Evolutionary conservation across 1,140 invertebrate species (phyloP), one percentile per base, ranked within the genome.

Genomic region (Heterodera schachtii): DNA sequence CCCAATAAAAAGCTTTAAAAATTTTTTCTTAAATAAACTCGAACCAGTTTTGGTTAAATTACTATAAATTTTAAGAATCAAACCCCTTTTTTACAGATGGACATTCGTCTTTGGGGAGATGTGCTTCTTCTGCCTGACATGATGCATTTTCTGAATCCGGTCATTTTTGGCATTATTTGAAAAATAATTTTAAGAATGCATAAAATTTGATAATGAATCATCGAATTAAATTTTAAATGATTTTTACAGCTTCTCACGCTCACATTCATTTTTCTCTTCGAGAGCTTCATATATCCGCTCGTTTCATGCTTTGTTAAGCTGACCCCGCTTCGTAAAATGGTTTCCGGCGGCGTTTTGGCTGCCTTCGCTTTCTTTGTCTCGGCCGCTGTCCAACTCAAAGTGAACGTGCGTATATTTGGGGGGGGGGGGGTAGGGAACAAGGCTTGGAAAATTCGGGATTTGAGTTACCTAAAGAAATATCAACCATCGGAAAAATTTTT

Each of bases 341-440:
- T 92, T 0, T 91, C 93, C 73, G 96, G 97, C 46, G 95, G 96
- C 76, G 84, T 96, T 19, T 90, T 98, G 3, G 95, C 95, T 11
- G 93, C 93, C 7, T 49, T 93, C 5, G 93, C 96, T 1, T 98
- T 98, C 90, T 89, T 95, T n/a, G 92, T 96, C 57, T 95, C 96
- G 21, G 96, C 93, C 41, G 86, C 95, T 52, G 92, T 98, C 3
- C 94, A 98, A 91, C 85, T 95, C 1, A 90, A 93, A 86, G 91
- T 97, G 46, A 93, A 96, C 92, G 93, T 90, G 83, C 81, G 85
- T 64, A 47, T 67, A 31, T 31, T 44, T 16, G 66, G 19, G 81
- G 31, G 31, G 1, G 31, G 31, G 31, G 31, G 31, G 31, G 31
- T 31, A 31, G 31, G 31, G 31, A 31, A 31, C 31, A 31, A 31